phyloP scores from a whole-genome alignment of 2,113 vertebrate genomes.

The Protobothrops flavoviridis region DNA sequence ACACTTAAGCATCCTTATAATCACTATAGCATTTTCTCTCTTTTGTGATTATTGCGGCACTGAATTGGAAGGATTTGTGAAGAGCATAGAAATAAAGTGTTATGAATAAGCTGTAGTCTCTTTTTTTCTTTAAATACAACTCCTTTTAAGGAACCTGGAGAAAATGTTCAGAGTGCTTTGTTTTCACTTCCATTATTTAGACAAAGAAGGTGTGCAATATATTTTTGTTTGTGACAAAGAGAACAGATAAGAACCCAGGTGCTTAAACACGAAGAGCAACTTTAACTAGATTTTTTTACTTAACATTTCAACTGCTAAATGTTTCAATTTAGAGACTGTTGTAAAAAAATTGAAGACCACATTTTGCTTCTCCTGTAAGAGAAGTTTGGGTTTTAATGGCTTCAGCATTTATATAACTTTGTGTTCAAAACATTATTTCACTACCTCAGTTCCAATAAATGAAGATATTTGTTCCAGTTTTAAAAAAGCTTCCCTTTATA shows the following conservation, averaged over 20 bases:
- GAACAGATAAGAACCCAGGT: not conserved
- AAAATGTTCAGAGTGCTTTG: constrained; percentile 25
- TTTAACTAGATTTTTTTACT: not conserved
- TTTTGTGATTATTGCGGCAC: constrained; percentile 39
- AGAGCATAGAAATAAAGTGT: constrained; percentile 44
- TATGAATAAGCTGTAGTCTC: constrained; percentile 31
- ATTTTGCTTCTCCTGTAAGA: not conserved
- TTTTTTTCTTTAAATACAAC: constrained; percentile 39
- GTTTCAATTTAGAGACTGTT: not conserved
- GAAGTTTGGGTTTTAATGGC: not conserved
- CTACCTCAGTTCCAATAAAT: not conserved
- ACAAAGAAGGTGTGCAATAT: not conserved
- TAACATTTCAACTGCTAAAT: not conserved
- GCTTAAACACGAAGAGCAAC: constrained; percentile 1
- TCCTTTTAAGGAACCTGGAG: constrained; percentile 50
- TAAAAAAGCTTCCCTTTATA: not conserved
- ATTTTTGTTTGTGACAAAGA: constrained; percentile 33
- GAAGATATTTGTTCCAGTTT: not conserved
- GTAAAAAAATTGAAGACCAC: not conserved
- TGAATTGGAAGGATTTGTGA: constrained; percentile 46
- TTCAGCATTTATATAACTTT: not conserved
- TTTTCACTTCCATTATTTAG: not conserved
- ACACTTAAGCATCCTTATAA: constrained; percentile 29
- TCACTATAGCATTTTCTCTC: constrained; percentile 18
- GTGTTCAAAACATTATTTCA: not conserved